Evolutionary conservation across 2,888 invertebrate species (phyloP), one percentile per base, ranked within the genome.

Genomic region (Luperina nickerlii): DNA sequence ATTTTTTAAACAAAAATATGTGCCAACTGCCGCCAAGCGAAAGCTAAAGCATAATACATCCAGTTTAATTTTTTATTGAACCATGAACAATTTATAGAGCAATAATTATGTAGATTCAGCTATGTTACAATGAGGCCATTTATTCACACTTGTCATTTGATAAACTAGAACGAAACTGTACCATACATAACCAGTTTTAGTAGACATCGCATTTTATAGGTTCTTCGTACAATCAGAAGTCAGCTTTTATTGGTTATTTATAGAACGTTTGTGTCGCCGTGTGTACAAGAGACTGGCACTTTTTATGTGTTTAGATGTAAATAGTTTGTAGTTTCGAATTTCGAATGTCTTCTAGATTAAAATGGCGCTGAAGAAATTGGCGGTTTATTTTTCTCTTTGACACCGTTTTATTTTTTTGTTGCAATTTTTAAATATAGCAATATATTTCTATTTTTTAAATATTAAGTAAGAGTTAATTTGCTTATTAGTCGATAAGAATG

Each of bases 61-160:
- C 67, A 72, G 82, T 84, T 82, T 81, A 74, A 13, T 76, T 89
- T 89, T 89, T 86, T 89, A 48, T 63, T n/a, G 48, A 2, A 65
- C 78, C 74, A 80, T 79, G 68, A 77, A 88, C 89, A 86, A 88
- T 89, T 86, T 79, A 83, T 89, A 82, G 77, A 83, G 71, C 74
- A 77, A 86, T 87, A 85, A 87, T 86, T 88, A 89, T 89, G 89
- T 82, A 74, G 67, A 89, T 88, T 74, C 54, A 69, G 67, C 74
- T 77, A 83, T 87, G 83, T 84, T 73, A 90, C 89, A 90, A 90
- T 87, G 82, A 82, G 82, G 11, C 85, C 65, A 88, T 89, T 82
- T 87, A 83, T 89, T 86, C 82, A 82, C 89, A 90, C 90, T 89
- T 87, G 87, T 85, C 87, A 74, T 81, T 80, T 74, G 67, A 27